Evolutionary conservation across 2,113 vertebrate species (phyloP), one percentile per base, ranked within the genome.

Genomic region (Centrocercus urophasianus): DNA sequence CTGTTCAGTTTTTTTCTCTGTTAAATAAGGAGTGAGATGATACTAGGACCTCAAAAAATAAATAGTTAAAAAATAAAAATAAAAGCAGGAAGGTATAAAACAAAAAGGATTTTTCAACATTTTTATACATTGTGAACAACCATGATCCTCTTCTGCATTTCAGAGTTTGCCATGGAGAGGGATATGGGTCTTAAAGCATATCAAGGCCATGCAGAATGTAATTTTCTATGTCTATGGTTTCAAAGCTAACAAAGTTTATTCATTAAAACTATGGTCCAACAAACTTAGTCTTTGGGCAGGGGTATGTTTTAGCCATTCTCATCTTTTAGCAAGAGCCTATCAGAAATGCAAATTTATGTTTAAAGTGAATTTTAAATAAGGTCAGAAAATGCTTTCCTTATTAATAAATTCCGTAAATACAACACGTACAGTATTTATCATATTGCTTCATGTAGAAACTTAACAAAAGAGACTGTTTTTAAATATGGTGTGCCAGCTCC

Each of bases 381-480:
- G 8, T 66, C 63, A 66, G 66, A 91, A 70, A 57, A 57, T 64
- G 14, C 4, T 13, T 2, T 3, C 65, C n/a, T 86, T 30, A 52
- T 64, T 61, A 89, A 54, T 3, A 11, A 1, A 25, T n/a, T 48
- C n/a, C 67, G 82, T 63, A 85, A 89, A 91, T 73, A 45, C 5
- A 81, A 32, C 18, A 57, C 5, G 45, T 16, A 40, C 6, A 47
- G 21, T 42, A 69, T 74, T 93, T 86, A 34, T 48, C 32, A 18
- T 66, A 63, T 65, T 50, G 54, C 67, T 89, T 79, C 45, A 89
- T 60, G 74, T 64, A 60, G 28, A 94, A 76, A 79, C 52, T n/a
- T 77, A 56, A 47, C 16, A 43, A 8, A 30, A 80, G 40, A 69
- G 18, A 36, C 30, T 80, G 22, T 16, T 94, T 86, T 89, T 50